phyloP scores from a whole-genome alignment of 2,888 invertebrate species.

The Hylaea fasciaria region DNA sequence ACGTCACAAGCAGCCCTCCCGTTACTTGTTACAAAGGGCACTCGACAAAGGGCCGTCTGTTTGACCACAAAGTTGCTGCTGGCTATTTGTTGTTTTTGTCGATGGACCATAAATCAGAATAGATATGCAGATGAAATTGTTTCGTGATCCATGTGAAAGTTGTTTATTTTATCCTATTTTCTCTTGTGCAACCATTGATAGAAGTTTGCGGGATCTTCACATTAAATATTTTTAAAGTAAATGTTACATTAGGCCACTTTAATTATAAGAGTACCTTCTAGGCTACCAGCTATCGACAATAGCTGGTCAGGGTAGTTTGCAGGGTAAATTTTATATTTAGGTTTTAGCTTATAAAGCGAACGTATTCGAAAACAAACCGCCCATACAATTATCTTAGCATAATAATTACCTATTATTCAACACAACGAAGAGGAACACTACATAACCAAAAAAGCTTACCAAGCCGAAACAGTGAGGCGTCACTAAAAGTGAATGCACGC shows the following conservation, averaged over 20 bases:
- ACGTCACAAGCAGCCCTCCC: slow-evolving; percentile 63
- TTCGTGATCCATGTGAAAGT: slow-evolving; percentile 6
- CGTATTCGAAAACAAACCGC: too few relatives aligned
- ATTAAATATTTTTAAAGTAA: too few relatives aligned
- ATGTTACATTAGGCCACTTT: too few relatives aligned
- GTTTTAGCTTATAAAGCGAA: too few relatives aligned
- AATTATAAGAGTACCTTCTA: too few relatives aligned
- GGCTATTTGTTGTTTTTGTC: slow-evolving; percentile 60
- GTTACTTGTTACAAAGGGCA: slow-evolving; percentile 71
- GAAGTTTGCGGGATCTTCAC: too few relatives aligned
- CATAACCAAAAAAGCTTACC: slow-evolving; percentile 25
- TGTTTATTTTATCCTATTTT: slow-evolving; percentile 5
- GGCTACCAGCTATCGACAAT: too few relatives aligned
- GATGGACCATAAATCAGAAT: slow-evolving; percentile 31
- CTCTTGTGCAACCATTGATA: too few relatives aligned
- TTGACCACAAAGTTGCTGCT: slow-evolving; percentile 77
- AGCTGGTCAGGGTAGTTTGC: too few relatives aligned
- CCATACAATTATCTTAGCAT: too few relatives aligned
- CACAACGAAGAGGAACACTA: slow-evolving; percentile 4
- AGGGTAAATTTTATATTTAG: too few relatives aligned
- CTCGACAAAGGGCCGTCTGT: slow-evolving; percentile 65
- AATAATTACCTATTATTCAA: too few relatives aligned
- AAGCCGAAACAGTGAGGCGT: slow-evolving; percentile 54
- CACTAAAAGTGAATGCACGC: slow-evolving; percentile 81
- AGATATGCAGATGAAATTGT: slow-evolving; percentile 3